Evolutionary conservation across 2,888 invertebrate species (phyloP).

Genomic region (Notodonta ziczac): DNA sequence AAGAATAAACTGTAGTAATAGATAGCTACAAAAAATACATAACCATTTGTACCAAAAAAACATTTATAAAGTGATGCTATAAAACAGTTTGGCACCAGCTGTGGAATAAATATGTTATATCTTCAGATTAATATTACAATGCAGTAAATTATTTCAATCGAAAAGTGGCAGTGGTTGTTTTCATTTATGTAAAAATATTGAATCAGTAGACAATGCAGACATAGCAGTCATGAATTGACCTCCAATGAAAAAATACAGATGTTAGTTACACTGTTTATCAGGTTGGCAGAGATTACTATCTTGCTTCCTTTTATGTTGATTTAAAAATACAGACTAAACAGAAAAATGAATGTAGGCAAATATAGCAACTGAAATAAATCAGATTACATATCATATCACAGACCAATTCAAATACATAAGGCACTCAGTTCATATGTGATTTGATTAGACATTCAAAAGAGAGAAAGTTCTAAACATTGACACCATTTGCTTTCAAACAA

Average conservation of each 20-base stretch:
- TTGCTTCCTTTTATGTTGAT: conserved; percentile 1
- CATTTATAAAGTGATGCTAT: conserved; percentile 7
- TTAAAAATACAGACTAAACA: neutral
- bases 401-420: conserved; percentile 61
- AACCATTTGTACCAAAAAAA: conserved; percentile 6
- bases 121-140: conserved; percentile 14
- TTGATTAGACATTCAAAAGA: conserved; percentile 32
- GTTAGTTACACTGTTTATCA: conserved; percentile 13
- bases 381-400: conserved; percentile 56
- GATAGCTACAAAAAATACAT: neutral
- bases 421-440: conserved; percentile 52
- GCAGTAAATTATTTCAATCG: conserved; percentile 14
- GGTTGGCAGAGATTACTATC: conserved; percentile 3
- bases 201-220: conserved; percentile 2
- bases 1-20: conserved; percentile 17
- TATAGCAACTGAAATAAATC: conserved; percentile 21
- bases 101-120: conserved; percentile 22
- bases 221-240: conserved; percentile 25
- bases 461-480: conserved; percentile 37
- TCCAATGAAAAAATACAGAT: conserved; percentile 25
- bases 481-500: conserved; percentile 21
- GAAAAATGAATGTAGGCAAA: neutral
- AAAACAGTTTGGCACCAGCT: conserved; percentile 50
- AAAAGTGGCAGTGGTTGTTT: conserved; percentile 34
- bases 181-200: neutral